Conservation (phyloP, 1,140 invertebrate species). For the Aricia agestis region DNA sequence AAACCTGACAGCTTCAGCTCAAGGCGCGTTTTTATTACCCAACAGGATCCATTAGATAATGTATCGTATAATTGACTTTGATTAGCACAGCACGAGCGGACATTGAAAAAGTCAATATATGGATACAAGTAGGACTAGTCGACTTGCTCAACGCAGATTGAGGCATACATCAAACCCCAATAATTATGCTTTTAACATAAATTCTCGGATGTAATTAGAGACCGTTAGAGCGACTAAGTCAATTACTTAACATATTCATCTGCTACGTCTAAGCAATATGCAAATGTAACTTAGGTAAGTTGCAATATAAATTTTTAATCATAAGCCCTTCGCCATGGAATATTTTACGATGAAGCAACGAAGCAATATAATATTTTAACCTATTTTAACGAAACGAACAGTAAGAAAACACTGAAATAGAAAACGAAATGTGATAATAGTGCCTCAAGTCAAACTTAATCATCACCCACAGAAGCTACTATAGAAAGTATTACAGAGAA, state of each 20-base stretch:
- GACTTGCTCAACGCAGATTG: constrained; percentile 13
- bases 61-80: constrained; percentile 4
- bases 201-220: not conserved
- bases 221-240: not conserved
- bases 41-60: constrained; percentile 12
- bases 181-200: constrained; percentile 1
- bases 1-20: not conserved
- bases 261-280: not conserved
- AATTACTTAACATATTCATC: not conserved
- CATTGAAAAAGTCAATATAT: constrained; percentile 14
- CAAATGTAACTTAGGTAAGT: not conserved
- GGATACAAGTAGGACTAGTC: constrained; percentile 6
- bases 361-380: not conserved
- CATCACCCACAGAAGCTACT: not conserved
- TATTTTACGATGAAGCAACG: not conserved
- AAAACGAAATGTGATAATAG: not conserved
- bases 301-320: not conserved
- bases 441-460: not conserved
- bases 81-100: not conserved
- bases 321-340: not conserved
- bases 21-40: not conserved
- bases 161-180: constrained; percentile 3
- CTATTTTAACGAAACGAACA: not conserved
- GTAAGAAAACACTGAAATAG: not conserved
- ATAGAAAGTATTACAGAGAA: constrained; percentile 4